phyloP scores from a whole-genome alignment of 2,888 invertebrate species.

The Sarcophaga subvicina region DNA sequence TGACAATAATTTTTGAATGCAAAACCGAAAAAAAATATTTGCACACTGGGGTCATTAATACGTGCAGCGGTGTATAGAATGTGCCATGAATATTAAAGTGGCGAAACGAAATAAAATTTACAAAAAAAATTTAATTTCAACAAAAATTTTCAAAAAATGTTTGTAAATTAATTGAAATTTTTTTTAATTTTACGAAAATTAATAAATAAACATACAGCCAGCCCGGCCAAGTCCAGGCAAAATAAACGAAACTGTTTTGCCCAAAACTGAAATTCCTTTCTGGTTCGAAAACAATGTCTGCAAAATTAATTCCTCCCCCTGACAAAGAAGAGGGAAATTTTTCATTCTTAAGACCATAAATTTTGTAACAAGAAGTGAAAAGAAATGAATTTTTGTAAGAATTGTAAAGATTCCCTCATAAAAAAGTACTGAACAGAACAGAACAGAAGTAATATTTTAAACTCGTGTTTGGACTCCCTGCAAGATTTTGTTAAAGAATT shows the following conservation, averaged over 20 bases:
- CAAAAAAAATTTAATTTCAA: neutral
- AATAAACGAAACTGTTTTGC: too few relatives aligned
- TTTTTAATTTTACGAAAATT: neutral
- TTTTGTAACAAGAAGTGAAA: neutral
- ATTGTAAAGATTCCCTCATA: neutral
- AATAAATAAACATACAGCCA: neutral
- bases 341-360: neutral
- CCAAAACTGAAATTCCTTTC: neutral
- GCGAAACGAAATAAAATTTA: neutral
- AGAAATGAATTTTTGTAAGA: neutral
- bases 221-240: too few relatives aligned
- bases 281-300: neutral
- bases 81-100: conserved; percentile 64
- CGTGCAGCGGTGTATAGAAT: conserved; percentile 69
- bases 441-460: neutral
- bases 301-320: neutral
- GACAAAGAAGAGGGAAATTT: neutral
- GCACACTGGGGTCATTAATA: conserved; percentile 66
- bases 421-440: too few relatives aligned
- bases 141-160: neutral
- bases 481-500: conserved; percentile 44
- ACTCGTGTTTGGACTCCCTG: neutral
- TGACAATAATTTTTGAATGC: neutral
- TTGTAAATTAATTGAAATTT: neutral
- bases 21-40: conserved; percentile 41